A percentile compares a stretch with the other conserved stretches of the same genome.
phyloP scores from a whole-genome alignment of 2,888 invertebrate species.

The Perizoma flavofasciatum region DNA sequence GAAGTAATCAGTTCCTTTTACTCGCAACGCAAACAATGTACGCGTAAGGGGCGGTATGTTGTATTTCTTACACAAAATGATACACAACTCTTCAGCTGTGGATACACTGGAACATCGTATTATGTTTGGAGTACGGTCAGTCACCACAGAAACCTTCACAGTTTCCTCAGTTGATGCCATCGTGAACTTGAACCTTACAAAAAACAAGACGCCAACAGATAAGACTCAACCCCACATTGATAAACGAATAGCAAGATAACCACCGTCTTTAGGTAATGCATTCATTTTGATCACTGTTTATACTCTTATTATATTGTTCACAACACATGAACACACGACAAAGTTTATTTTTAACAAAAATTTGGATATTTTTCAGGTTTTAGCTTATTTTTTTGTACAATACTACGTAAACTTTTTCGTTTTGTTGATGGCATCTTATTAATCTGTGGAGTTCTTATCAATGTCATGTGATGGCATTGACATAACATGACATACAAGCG shows the following conservation, averaged over 20 bases:
- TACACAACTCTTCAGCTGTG: constrained; percentile 88
- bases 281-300: constrained; percentile 38
- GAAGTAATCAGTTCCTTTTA: constrained; percentile 87
- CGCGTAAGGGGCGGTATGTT: constrained; percentile 90
- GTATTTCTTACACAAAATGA: constrained; percentile 87
- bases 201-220: constrained; percentile 68
- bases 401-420: too few relatives aligned
- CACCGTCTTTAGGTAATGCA: constrained; percentile 31
- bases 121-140: constrained; percentile 64
- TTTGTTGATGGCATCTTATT: constrained; percentile 3
- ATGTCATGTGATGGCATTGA: too few relatives aligned
- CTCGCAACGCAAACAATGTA: constrained; percentile 90
- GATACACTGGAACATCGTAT: constrained; percentile 70
- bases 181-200: constrained; percentile 67
- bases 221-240: constrained; percentile 50
- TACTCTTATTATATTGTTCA: constrained; percentile 26
- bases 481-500: too few relatives aligned
- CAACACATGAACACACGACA: constrained; percentile 19
- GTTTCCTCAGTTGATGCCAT: constrained; percentile 74
- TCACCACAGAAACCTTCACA: constrained; percentile 74
- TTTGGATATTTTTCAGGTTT: too few relatives aligned
- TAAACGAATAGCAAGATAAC: constrained; percentile 45
- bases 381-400: too few relatives aligned
- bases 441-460: too few relatives aligned
- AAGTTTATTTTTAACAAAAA: constrained; percentile 46